phyloP scores from a whole-genome alignment of 2,113 vertebrate genomes.

The Egretta garzetta region DNA sequence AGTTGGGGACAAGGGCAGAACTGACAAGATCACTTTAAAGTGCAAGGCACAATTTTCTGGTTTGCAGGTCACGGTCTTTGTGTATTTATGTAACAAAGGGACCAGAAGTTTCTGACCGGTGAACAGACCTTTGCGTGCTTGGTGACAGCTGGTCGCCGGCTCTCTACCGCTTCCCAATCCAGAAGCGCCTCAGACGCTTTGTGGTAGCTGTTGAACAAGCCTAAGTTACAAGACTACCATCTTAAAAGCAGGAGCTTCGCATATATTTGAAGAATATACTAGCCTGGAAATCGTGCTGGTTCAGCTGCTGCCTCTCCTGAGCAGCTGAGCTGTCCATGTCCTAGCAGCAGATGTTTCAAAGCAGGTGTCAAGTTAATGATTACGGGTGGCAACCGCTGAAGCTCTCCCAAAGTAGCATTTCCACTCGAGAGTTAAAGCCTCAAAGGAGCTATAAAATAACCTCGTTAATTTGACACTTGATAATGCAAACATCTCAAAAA shows the following conservation, averaged over 20 bases:
- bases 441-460: neutral
- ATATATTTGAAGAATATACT: neutral
- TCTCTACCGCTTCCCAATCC: neutral
- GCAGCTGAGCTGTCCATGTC: neutral
- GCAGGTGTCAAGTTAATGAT: neutral
- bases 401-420: neutral
- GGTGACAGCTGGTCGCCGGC: accelerated
- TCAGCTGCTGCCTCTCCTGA: neutral
- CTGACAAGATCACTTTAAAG: neutral
- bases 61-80: neutral
- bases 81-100: neutral
- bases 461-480: neutral
- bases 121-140: neutral
- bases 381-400: neutral
- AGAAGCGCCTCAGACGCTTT: neutral
- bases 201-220: neutral
- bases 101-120: neutral
- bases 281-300: neutral
- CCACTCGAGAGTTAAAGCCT: neutral
- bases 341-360: neutral
- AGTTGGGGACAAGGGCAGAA: neutral
- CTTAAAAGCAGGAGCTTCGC: neutral
- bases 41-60: neutral
- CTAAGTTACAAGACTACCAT: neutral
- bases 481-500: neutral